Evolutionary conservation across 2,113 vertebrate genomes (phyloP).

Genomic region (Psittacula cyanocephala): DNA sequence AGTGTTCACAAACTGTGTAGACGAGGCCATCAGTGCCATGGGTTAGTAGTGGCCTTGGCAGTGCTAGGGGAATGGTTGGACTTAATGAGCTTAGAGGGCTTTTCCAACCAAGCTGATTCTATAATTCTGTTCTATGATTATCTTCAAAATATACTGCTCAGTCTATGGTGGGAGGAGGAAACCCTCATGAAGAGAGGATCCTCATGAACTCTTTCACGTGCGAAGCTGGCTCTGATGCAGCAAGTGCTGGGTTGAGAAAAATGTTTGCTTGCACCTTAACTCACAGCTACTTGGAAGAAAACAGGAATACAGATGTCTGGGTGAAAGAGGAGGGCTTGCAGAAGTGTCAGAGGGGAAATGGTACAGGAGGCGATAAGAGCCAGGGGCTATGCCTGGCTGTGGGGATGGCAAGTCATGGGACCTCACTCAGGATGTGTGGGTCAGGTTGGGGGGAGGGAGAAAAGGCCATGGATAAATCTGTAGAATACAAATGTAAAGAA

Average conservation of each 20-base stretch:
- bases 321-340: slow-evolving; percentile 6
- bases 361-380: background rate
- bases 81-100: background rate
- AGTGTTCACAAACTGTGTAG: background rate
- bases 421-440: background rate
- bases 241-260: background rate
- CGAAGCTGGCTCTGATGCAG: background rate
- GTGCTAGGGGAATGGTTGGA: background rate
- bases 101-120: background rate
- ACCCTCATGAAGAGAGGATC: no score
- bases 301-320: slow-evolving; percentile 24
- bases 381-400: accelerated
- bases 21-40: background rate
- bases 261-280: background rate
- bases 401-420: accelerated
- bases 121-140: background rate
- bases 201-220: background rate
- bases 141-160: background rate
- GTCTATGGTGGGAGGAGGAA: background rate
- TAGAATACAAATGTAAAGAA: background rate
- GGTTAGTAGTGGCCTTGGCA: background rate
- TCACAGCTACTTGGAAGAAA: background rate
- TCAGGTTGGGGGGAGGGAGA: background rate
- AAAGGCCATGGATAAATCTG: background rate
- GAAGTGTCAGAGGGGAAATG: background rate